These are phyloP conservation scores for Scrobipalpa atriplicella DNA, from an alignment of 2,888 invertebrate species.

Conservation along the genomic window DNA sequence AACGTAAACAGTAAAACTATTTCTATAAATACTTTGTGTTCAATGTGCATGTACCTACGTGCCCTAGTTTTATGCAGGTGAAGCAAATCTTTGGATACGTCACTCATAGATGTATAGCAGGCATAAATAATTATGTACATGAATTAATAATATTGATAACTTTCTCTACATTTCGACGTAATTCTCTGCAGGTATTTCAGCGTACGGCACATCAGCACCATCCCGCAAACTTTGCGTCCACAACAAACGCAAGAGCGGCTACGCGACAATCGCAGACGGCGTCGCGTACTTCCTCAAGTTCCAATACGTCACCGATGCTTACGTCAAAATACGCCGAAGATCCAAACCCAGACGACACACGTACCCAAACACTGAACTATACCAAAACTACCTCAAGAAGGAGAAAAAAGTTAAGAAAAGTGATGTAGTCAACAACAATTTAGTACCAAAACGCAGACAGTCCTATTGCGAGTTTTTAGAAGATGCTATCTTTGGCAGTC, in stretches of 20 bases:
- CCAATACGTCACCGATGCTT: conserved; percentile 66
- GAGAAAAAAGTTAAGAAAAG: conserved; percentile 33
- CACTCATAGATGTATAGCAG: too few species aligned
- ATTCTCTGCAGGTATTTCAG: neutral
- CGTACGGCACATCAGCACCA: neutral
- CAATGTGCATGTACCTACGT: too few species aligned
- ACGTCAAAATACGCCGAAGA: conserved; percentile 57
- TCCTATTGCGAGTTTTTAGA: conserved; percentile 68
- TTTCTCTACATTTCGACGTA: too few species aligned
- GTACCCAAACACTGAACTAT: conserved; percentile 44
- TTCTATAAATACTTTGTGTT: too few species aligned
- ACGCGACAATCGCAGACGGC: conserved; percentile 63
- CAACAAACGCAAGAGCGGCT: conserved; percentile 64
- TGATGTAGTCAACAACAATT: conserved; percentile 45
- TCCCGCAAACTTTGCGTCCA: conserved; percentile 55
- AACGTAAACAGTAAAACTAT: too few species aligned
- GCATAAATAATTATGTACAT: too few species aligned
- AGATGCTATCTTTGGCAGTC: conserved; percentile 68
- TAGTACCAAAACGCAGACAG: conserved; percentile 42
- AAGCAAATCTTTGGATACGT: too few species aligned
- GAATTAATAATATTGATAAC: too few species aligned
- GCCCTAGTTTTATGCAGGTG: too few species aligned
- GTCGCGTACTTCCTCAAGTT: conserved; percentile 71
- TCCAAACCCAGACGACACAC: conserved; percentile 27
- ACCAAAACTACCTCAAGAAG: conserved; percentile 66